These are phyloP conservation scores for Chionomys nivalis DNA, from an alignment of 2,113 vertebrate genomes.

Conservation along the genomic window DNA sequence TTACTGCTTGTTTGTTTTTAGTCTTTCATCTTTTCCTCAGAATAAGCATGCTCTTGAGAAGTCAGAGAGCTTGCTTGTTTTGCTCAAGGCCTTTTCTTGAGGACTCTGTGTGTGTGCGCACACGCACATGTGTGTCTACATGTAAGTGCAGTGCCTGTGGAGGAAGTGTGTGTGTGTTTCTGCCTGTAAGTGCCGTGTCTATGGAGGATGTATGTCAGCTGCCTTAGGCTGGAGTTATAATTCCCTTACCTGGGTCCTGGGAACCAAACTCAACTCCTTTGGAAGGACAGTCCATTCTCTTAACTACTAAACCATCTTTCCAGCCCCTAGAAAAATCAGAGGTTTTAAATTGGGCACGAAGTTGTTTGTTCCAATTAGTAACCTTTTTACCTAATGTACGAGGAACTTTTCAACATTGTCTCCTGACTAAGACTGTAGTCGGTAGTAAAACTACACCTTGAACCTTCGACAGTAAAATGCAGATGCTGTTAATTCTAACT, in stretches of 20 bases:
- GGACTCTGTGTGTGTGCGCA: no score
- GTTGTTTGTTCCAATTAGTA: background rate
- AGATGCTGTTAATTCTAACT: background rate
- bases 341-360: background rate
- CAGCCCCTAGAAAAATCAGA: background rate
- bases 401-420: background rate
- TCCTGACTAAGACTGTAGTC: background rate
- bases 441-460: background rate
- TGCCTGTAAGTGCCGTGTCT: no score
- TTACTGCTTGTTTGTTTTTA: background rate
- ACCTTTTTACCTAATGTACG: constrained; percentile 26
- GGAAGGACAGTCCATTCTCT: no score
- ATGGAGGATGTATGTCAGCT: background rate
- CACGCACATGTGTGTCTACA: no score
- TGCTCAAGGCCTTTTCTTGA: no score
- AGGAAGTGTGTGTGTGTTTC: background rate
- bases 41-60: background rate
- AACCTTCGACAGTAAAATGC: background rate
- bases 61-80: background rate
- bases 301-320: background rate
- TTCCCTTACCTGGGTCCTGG: background rate
- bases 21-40: background rate
- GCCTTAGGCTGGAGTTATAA: background rate
- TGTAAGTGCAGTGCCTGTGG: no score
- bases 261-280: background rate